Percentiles rank a stretch among this genome's conserved stretches.
Conservation (phyloP, 2,888 invertebrate species). For the Callosobruchus maculatus region DNA sequence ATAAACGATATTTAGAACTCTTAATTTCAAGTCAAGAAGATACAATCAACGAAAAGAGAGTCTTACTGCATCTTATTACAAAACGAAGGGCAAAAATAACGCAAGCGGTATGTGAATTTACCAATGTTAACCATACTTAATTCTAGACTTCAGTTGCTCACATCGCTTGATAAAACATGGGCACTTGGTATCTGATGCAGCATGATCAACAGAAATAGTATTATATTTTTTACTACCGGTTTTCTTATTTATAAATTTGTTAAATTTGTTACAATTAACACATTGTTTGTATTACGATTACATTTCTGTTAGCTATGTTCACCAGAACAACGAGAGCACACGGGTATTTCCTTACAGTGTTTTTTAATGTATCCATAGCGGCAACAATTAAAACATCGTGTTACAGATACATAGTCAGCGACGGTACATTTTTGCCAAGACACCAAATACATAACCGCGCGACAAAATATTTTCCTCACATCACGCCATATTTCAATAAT, state of each 20-base stretch:
- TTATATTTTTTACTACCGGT: neutral
- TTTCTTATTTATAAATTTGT: neutral
- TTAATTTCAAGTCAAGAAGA: no score
- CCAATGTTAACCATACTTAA: no score
- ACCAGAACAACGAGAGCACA: neutral
- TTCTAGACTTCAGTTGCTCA: no score
- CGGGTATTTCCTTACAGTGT: neutral
- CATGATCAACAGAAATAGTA: no score
- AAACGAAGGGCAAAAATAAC: no score
- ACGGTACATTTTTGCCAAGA: neutral
- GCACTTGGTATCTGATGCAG: no score
- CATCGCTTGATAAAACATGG: no score
- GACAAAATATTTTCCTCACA: neutral
- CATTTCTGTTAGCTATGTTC: neutral
- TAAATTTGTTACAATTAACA: neutral
- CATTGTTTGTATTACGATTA: neutral
- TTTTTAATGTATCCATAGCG: neutral
- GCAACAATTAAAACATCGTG: neutral
- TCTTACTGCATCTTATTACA: no score
- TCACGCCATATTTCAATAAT: neutral
- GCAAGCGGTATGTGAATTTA: no score
- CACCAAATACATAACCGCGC: neutral
- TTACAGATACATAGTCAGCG: neutral
- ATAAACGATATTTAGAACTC: no score
- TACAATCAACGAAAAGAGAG: no score